A percentile compares a stretch with the other conserved stretches of the same genome.
phyloP scores from a whole-genome alignment of 2,797 vertebrate genomes.

The Amphiprion clarkii region DNA sequence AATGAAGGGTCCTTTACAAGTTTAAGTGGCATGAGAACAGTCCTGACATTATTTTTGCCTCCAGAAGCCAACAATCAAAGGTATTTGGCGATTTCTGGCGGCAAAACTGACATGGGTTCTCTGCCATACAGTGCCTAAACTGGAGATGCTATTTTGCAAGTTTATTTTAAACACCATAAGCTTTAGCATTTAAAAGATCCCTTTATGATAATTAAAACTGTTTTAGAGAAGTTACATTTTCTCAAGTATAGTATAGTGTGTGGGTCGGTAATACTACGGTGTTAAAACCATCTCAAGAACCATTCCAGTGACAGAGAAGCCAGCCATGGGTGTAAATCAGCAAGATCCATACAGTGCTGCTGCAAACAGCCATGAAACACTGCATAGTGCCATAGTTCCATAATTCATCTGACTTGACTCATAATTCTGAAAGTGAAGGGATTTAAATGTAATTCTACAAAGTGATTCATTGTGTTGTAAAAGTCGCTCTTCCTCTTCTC shows the following conservation, averaged over 20 bases:
- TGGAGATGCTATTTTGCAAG: too few species aligned
- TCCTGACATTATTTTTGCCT: not conserved
- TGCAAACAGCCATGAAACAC: not conserved
- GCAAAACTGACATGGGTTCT: not conserved
- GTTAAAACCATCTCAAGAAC: not conserved
- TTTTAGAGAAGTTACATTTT: not conserved
- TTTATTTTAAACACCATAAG: too few species aligned
- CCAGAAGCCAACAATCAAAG: not conserved
- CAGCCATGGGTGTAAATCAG: not conserved
- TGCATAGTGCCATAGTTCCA: not conserved
- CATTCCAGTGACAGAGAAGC: not conserved
- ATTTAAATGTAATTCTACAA: not conserved
- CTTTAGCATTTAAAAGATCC: not conserved
- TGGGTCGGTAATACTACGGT: not conserved
- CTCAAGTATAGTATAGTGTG: not conserved
- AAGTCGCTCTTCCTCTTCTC: too few species aligned
- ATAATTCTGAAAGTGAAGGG: too few species aligned
- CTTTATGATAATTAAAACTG: not conserved
- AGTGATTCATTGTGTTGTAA: not conserved
- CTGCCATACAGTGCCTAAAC: too few species aligned
- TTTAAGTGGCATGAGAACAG: not conserved
- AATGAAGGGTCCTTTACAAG: not conserved
- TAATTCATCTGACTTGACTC: not conserved
- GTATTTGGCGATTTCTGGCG: not conserved
- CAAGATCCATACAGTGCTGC: too few species aligned